Conservation (phyloP, 2,888 invertebrate genomes). For the Ligdia adustata region DNA sequence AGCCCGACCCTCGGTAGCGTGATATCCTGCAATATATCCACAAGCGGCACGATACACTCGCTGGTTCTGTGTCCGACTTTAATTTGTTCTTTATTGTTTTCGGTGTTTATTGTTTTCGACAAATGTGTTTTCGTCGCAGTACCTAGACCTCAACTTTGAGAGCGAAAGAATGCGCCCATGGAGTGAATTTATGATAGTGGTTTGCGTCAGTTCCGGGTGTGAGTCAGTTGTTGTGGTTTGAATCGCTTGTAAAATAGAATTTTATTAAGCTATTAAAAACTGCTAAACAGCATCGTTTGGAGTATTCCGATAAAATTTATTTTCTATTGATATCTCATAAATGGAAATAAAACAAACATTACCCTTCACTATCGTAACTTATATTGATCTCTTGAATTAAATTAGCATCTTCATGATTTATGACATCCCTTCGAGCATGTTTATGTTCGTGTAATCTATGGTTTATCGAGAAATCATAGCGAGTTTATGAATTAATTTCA, state of each 20-base stretch:
- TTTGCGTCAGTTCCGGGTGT: conserved; percentile 32
- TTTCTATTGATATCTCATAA: background rate
- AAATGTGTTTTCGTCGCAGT: conserved; percentile 65
- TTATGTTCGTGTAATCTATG: conserved; percentile 4
- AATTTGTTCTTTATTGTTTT: conserved; percentile 78
- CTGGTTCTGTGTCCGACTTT: conserved; percentile 68
- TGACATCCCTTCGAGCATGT: conserved; percentile 2
- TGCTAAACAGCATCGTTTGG: conserved; percentile 9
- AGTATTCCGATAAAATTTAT: background rate
- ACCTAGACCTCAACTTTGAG: conserved; percentile 56
- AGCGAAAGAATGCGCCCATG: conserved; percentile 39
- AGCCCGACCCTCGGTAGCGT: conserved; percentile 69
- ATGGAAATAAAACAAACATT: conserved; percentile 6
- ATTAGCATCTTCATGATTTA: conserved; percentile 17
- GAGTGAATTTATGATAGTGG: conserved; percentile 45
- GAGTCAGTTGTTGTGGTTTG: conserved; percentile 28
- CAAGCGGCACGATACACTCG: conserved; percentile 62
- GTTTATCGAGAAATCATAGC: conserved; percentile 6
- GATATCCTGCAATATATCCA: conserved; percentile 67
- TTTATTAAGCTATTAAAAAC: conserved; percentile 22
- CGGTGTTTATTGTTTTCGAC: conserved; percentile 76
- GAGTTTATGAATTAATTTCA: background rate
- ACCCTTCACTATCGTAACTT: conserved; percentile 7
- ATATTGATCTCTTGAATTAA: conserved; percentile 8
- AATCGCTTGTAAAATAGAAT: conserved; percentile 17